Evolutionary conservation across 53 echinoderm and acorn worm genomes (phyloP).

Genomic region (Glandiceps talaboti): DNA sequence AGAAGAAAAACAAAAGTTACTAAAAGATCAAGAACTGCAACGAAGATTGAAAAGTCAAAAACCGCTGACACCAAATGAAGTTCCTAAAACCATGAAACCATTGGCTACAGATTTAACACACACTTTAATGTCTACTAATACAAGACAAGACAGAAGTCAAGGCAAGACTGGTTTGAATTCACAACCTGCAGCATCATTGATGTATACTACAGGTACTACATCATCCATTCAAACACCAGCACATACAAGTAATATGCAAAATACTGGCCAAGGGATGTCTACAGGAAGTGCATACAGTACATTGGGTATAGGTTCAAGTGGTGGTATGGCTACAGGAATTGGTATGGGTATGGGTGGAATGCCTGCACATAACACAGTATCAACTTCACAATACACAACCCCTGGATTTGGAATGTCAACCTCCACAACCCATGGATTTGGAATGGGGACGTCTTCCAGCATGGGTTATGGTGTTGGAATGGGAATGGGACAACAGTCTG

Average conservation of each 20-base stretch:
- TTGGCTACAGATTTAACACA: slow-evolving; percentile 43
- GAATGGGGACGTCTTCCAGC: slow-evolving; percentile 11
- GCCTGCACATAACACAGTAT: slow-evolving; percentile 1
- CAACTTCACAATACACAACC: slow-evolving; percentile 3
- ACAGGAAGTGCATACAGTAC: not conserved
- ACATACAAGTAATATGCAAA: not conserved
- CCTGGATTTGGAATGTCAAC: slow-evolving; percentile 6
- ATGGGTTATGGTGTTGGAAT: slow-evolving; percentile 1
- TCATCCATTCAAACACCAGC: not conserved
- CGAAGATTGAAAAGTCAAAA: slow-evolving; percentile 63
- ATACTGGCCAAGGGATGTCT: not conserved
- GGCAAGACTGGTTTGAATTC: not conserved
- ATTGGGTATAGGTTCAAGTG: not conserved
- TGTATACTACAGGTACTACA: not conserved
- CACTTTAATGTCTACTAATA: slow-evolving; percentile 33
- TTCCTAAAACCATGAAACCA: slow-evolving; percentile 5
- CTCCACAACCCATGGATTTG: slow-evolving; percentile 4
- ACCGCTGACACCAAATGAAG: slow-evolving; percentile 19
- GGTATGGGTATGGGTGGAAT: not conserved
- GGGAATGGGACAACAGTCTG: not conserved
- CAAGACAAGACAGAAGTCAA: not conserved
- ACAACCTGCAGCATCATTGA: too few species aligned
- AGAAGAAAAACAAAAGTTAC: slow-evolving; percentile 80
- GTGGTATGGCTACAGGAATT: not conserved
- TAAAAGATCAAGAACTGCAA: slow-evolving; percentile 88